Evolutionary conservation across 2,797 vertebrate genomes (phyloP).

Genomic region (Brachymystax lenok): DNA sequence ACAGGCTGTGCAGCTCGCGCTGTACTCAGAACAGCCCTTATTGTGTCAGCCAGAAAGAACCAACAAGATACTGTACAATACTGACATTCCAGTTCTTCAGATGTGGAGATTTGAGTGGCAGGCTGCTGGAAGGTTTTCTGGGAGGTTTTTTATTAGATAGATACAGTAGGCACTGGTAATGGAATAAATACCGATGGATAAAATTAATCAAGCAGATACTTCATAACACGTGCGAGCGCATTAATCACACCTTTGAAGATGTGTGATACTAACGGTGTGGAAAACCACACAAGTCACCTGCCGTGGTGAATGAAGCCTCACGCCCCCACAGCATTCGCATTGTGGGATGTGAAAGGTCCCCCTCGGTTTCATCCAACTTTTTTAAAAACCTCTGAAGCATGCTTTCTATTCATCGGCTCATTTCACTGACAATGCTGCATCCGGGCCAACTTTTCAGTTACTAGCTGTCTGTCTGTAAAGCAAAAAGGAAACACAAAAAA

Average conservation of each 20-base stretch:
- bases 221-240: constrained; percentile 38
- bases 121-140: constrained; percentile 17
- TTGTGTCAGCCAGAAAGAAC: constrained; percentile 21
- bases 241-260: constrained; percentile 36
- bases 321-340: constrained; percentile 37
- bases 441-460: constrained; percentile 29
- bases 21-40: constrained; percentile 39
- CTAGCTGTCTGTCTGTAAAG: constrained; percentile 36
- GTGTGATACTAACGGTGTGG: constrained; percentile 18
- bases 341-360: constrained; percentile 27
- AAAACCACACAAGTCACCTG: constrained; percentile 68
- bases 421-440: constrained; percentile 32
- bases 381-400: constrained; percentile 32
- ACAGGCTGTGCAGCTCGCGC: constrained; percentile 12
- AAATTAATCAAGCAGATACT: constrained; percentile 53
- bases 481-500: constrained; percentile 4
- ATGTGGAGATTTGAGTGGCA: constrained; percentile 3
- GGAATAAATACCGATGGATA: constrained; percentile 52
- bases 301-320: constrained; percentile 42
- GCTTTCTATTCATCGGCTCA: constrained; percentile 46
- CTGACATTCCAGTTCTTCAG: background rate
- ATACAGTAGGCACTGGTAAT: constrained; percentile 4
- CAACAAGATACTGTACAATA: constrained; percentile 38
- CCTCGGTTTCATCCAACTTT: background rate
- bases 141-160: constrained; percentile 28